These are phyloP conservation scores for Athrips mouffetella DNA, from an alignment of 2,888 invertebrate species.

Conservation along the genomic window DNA sequence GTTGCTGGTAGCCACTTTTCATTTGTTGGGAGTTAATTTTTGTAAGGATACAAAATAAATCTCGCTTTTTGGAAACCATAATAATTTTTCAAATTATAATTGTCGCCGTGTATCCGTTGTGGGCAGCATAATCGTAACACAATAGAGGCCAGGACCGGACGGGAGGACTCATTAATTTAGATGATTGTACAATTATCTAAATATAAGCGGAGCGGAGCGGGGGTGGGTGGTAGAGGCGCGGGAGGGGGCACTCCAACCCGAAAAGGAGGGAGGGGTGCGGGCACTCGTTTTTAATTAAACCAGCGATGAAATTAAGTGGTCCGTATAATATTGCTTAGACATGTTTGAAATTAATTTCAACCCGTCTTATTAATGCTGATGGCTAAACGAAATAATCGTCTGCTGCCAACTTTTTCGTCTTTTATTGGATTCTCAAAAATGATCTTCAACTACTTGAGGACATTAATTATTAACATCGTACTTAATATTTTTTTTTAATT, in stretches of 20 bases:
- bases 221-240: conserved; percentile 63
- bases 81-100: conserved; percentile 55
- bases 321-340: conserved; percentile 78
- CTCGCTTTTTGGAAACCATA: conserved; percentile 9
- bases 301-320: conserved; percentile 78
- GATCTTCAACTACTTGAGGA: too few relatives aligned
- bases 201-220: conserved; percentile 76
- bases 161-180: conserved; percentile 78
- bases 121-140: conserved; percentile 64
- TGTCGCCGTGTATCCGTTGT: conserved; percentile 61
- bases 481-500: too few relatives aligned
- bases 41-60: conserved; percentile 21
- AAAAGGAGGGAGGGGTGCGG: conserved; percentile 72
- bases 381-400: conserved; percentile 45
- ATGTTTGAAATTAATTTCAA: conserved; percentile 76
- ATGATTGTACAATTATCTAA: conserved; percentile 80
- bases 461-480: too few relatives aligned
- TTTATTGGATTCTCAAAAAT: too few relatives aligned
- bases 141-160: conserved; percentile 73
- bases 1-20: background rate
- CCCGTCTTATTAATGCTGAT: conserved; percentile 56
- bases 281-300: conserved; percentile 79
- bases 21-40: background rate
- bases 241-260: conserved; percentile 70
- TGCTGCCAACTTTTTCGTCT: too few relatives aligned